Evolutionary conservation across 2,113 vertebrate genomes (phyloP), one percentile per base, ranked within the genome.

Genomic region (Shinisaurus crocodilurus): DNA sequence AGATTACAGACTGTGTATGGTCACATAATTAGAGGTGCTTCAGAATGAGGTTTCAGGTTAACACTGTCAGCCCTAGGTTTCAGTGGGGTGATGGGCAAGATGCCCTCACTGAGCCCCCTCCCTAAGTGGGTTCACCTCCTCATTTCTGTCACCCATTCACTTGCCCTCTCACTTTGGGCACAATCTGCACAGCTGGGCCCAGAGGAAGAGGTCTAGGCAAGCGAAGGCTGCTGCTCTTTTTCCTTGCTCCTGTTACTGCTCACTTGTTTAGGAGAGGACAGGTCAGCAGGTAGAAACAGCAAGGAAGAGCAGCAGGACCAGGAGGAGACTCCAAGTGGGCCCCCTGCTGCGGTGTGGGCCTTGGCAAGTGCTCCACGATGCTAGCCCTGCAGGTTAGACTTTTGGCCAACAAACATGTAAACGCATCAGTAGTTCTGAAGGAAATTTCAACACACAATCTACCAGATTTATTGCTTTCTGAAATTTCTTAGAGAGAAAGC

Each of bases 391-490:
- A 80, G 32, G 34, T 67, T 93, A 37, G 80, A 82, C 86, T 75
- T 87, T 80, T 85, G 91, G 92, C 89, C 93, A 95, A 91, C 81
- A 67, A 94, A 57, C 13, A 79, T 63, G 85, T 89, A 87, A 87
- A 77, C 75, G 88, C 92, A 96, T 95, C 94, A 96, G 95, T 94
- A 97, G 96, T 95, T 96, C 93, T 96, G 95, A 96, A 96, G 95
- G 92, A 97, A 95, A 94, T 93, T 93, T 95, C 93, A 95, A 90
- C 94, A 93, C 89, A 97, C 96, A 96, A 96, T 94, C 96, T 95
- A 94, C 92, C 93, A 94, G 84, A 91, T 92, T 95, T 96, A 94
- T 91, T 96, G 93, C 90, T 89, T 95, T 95, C 95, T 95, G 95
- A 91, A 94, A 92, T 86, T 93, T 96, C 93, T 95, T 93, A 85